Evolutionary conservation across 2,113 vertebrate species (phyloP).

Genomic region (Heptranchias perlo): DNA sequence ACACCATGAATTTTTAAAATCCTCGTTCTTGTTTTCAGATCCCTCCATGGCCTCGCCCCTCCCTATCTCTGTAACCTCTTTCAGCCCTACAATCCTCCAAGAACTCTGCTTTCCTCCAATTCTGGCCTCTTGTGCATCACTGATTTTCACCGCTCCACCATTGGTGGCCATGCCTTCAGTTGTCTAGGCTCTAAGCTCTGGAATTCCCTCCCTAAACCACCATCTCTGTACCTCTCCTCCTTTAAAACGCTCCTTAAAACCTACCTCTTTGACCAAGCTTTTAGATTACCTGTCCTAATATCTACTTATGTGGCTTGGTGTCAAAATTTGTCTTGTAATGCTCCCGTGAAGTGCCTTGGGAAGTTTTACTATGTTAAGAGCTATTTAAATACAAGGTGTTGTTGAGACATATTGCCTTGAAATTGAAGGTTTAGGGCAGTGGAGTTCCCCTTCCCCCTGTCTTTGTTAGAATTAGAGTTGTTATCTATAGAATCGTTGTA

Average conservation of each 20-base stretch:
- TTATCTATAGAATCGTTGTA: not conserved
- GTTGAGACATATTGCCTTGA: not conserved
- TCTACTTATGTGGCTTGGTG: not conserved
- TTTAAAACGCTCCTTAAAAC: too few species aligned
- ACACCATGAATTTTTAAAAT: not conserved
- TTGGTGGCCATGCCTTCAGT: not conserved
- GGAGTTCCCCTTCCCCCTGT: not conserved
- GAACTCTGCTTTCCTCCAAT: not conserved
- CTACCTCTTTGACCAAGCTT: too few species aligned
- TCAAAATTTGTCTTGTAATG: too few species aligned
- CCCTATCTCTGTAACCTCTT: not conserved
- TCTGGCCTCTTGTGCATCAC: not conserved
- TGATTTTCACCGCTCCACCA: not conserved
- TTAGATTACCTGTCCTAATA: not conserved
- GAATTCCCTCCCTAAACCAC: not conserved
- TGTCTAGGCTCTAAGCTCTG: not conserved
- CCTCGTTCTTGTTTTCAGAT: not conserved
- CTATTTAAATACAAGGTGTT: not conserved
- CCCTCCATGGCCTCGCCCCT: not conserved
- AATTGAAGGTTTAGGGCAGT: not conserved
- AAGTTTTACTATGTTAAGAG: not conserved
- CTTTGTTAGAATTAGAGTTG: too few species aligned
- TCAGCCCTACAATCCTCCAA: not conserved
- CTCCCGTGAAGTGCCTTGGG: not conserved
- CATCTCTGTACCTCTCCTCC: too few species aligned